Evolutionary conservation across 2,888 invertebrate genomes (phyloP).

Genomic region (Hyposoter dolosus): DNA sequence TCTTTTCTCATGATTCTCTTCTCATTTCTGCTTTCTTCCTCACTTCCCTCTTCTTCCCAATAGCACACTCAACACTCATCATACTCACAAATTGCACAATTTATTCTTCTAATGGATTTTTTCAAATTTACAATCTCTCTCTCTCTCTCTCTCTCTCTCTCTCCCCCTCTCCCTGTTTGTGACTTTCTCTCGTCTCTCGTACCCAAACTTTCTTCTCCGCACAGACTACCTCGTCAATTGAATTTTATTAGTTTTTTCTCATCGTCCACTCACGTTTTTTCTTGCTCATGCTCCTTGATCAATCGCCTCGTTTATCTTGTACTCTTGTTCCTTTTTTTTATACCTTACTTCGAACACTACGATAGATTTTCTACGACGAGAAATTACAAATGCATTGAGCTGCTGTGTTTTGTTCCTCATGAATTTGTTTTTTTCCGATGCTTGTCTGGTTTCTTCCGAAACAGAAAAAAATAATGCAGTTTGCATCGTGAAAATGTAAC

Average conservation of each 20-base stretch:
- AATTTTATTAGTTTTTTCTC: no score
- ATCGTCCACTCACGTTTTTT: constrained; percentile 4
- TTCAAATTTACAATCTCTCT: constrained; percentile 46
- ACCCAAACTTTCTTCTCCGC: no score
- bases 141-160: constrained; percentile 37
- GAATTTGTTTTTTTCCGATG: neutral
- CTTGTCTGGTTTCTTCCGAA: neutral
- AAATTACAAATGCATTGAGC: neutral
- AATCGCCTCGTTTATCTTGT: constrained; percentile 29
- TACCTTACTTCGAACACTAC: neutral
- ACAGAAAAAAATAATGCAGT: neutral
- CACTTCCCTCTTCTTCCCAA: constrained; percentile 63
- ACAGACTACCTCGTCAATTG: no score
- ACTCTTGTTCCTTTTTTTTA: neutral
- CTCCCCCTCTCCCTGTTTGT: constrained; percentile 34
- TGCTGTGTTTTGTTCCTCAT: neutral
- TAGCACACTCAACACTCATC: constrained; percentile 65
- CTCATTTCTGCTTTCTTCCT: constrained; percentile 22
- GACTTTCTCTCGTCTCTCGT: neutral
- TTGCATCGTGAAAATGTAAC: neutral
- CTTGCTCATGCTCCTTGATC: constrained; percentile 9
- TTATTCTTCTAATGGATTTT: constrained; percentile 55
- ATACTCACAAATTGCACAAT: constrained; percentile 51
- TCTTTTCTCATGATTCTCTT: neutral
- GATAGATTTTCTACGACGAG: no score